phyloP scores from a whole-genome alignment of 1,140 invertebrate genomes.

The Brachionus rubens region DNA sequence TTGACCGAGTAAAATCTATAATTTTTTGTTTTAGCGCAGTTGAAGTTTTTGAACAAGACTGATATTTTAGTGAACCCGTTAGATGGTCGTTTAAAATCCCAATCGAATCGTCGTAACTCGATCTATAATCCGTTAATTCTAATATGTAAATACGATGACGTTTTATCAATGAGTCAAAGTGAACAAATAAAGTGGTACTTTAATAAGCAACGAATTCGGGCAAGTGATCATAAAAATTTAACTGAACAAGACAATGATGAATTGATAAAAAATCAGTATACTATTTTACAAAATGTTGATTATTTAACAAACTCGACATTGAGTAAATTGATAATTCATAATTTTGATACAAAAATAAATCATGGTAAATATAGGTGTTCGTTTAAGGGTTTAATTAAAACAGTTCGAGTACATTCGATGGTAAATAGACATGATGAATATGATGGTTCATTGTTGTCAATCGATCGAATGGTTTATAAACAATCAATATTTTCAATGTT shows the following conservation, averaged over 20 bases:
- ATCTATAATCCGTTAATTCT: background rate
- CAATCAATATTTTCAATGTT: slow-evolving; percentile 31
- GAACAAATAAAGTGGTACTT: slow-evolving; percentile 25
- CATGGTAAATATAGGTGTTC: slow-evolving; percentile 20
- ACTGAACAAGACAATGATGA: background rate
- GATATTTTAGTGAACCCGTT: background rate
- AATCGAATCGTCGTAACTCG: background rate
- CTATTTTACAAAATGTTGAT: slow-evolving; percentile 12
- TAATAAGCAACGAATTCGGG: background rate
- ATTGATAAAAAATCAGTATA: background rate
- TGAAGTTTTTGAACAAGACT: slow-evolving; percentile 6
- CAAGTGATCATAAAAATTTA: background rate
- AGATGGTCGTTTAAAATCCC: background rate
- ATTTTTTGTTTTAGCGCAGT: slow-evolving; percentile 31
- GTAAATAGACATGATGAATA: background rate
- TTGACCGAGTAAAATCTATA: too few relatives aligned
- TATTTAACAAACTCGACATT: slow-evolving; percentile 8
- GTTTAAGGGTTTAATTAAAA: slow-evolving; percentile 1
- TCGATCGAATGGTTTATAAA: background rate
- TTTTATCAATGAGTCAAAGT: background rate
- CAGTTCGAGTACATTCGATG: background rate
- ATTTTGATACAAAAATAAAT: slow-evolving; percentile 6
- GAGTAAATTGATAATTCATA: slow-evolving; percentile 16
- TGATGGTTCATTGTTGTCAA: background rate
- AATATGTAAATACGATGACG: slow-evolving; percentile 14